Evolutionary conservation across 2,888 invertebrate genomes (phyloP).

Genomic region (Cataglyphis livida): DNA sequence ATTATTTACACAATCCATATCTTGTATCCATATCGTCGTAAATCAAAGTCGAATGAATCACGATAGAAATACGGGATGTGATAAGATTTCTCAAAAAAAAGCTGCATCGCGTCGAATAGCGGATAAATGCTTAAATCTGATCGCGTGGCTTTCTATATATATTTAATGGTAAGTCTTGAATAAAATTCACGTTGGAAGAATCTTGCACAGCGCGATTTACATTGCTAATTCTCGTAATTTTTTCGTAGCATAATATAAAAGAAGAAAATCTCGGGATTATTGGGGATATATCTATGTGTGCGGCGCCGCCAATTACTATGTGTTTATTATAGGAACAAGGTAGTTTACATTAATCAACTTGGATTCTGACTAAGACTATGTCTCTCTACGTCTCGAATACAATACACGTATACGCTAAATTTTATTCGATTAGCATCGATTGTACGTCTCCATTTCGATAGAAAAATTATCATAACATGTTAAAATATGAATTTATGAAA

Average conservation of each 20-base stretch:
- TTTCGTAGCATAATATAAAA: not conserved
- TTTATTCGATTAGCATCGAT: not conserved
- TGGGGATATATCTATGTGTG: constrained; percentile 18
- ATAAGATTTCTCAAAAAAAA: constrained; percentile 32
- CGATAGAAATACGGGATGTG: constrained; percentile 8
- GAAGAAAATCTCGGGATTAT: constrained; percentile 18
- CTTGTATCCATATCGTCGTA: not conserved
- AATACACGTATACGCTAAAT: not conserved
- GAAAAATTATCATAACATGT: not conserved
- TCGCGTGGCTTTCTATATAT: not conserved
- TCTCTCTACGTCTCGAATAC: not conserved
- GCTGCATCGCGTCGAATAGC: not conserved
- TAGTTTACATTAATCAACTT: constrained; percentile 49
- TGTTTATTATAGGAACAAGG: constrained; percentile 63
- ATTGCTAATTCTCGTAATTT: not conserved
- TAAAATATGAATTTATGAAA: not conserved
- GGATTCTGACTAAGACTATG: not conserved
- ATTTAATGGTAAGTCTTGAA: constrained; percentile 17
- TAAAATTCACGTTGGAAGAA: not conserved
- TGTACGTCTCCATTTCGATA: not conserved
- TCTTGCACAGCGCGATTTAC: no score
- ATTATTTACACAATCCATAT: constrained; percentile 29
- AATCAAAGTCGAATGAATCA: constrained; percentile 41
- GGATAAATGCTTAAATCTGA: not conserved
- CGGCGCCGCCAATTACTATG: constrained; percentile 40